Percentiles rank a stretch among this genome's conserved stretches.
These are phyloP conservation scores for Drosophila oshimai DNA, from an alignment of 1,140 invertebrate genomes.

Conservation along the genomic window DNA sequence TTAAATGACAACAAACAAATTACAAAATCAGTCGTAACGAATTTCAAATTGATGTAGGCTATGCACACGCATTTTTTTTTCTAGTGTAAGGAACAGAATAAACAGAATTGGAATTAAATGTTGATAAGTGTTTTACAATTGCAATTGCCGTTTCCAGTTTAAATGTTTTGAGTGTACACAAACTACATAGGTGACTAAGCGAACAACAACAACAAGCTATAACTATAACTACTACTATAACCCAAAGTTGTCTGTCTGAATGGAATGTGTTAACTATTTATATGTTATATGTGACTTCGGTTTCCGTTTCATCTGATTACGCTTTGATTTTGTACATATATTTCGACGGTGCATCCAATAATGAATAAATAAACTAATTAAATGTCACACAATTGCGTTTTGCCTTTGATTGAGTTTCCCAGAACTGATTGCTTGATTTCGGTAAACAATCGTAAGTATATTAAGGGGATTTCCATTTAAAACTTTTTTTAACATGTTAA, in stretches of 20 bases:
- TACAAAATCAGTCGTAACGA: slow-evolving; percentile 30
- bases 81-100: slow-evolving; percentile 7
- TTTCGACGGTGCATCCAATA: slow-evolving; percentile 21
- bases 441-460: neutral
- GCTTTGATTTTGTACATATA: slow-evolving; percentile 29
- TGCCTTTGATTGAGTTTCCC: neutral
- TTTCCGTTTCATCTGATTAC: slow-evolving; percentile 4
- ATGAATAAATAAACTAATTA: slow-evolving; percentile 37
- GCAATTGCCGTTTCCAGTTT: slow-evolving; percentile 25
- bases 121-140: slow-evolving; percentile 44
- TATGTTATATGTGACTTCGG: neutral
- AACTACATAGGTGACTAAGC: slow-evolving; percentile 20
- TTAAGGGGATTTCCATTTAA: neutral
- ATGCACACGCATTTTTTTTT: slow-evolving; percentile 7
- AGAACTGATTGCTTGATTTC: too few species aligned
- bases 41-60: slow-evolving; percentile 31
- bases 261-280: slow-evolving; percentile 31
- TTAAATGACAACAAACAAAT: slow-evolving; percentile 56
- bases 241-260: slow-evolving; percentile 56
- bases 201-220: slow-evolving; percentile 1
- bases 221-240: slow-evolving; percentile 23
- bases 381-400: slow-evolving; percentile 28
- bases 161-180: slow-evolving; percentile 46
- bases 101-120: slow-evolving; percentile 32
- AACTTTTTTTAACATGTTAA: too few species aligned